Base-by-base conservation (phyloP, 2,113 vertebrate species). In the Spea bombifrons region DNA sequence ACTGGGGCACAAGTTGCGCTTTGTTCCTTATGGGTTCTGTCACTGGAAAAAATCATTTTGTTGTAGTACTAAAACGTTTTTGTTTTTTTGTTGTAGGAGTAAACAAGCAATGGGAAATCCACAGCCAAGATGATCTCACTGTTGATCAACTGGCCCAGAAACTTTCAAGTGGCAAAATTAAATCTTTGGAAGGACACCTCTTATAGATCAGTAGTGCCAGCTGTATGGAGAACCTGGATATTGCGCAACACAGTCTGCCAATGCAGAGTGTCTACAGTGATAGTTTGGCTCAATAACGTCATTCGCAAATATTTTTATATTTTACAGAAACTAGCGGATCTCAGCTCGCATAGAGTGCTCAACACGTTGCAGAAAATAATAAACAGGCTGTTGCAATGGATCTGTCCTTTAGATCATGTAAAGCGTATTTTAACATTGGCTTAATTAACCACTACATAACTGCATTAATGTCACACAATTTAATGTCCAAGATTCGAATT, bases 101-200 rank as follows among this genome's bases (percentile, higher is more conserved):
- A 48, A 70, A 65, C 15, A 78, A 70, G n/a, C 53, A 67, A 8
- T 77, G 66, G 75, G 75, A 77, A 57, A 17, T 70, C 44, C 75
- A 77, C 46, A 44, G 67, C 47, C 44, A 43, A 63, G 75, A 77
- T n/a, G 75, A 77, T 16, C 10, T 77, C 4, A 77, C 67, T 3
- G 7, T 77, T 30, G 75, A 77, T 13, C 45, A 61, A 48, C 66
- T 77, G 55, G 75, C 66, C 46, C 45, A 77, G 16, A 77, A 77
- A 70, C 75, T 77, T 4, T 45, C 53, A 30, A 69, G 16, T 70
- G 9, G 46, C 66, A 71, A 77, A 63, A 50, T 70, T 44, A 77
- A 77, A 77, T 77, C 75, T 43, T 10, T 77, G 66, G 75, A 77
- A 55, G 75, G 75, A 47, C 45, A 71, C 3, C 7, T 5, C 43